These are phyloP conservation scores for Paedocypris sp. DNA, from an alignment of 2,113 vertebrate species.

Conservation along the genomic window DNA sequence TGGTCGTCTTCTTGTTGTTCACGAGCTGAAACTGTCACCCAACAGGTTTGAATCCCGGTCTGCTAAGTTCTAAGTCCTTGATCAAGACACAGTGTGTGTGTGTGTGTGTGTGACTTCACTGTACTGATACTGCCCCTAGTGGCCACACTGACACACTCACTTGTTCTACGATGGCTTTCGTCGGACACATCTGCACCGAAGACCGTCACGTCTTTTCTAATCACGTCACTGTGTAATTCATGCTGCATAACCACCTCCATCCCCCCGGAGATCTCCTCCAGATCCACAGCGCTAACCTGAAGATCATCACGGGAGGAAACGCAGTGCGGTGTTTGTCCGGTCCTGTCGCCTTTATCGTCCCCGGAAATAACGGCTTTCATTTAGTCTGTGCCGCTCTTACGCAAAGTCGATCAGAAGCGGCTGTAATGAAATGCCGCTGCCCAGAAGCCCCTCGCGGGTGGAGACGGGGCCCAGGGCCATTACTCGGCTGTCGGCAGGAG, in stretches of 20 bases:
- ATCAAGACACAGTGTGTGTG: no score
- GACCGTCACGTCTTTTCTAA: constrained; percentile 1
- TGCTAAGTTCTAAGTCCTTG: no score
- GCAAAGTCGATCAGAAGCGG: constrained; percentile 42
- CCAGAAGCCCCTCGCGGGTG: constrained; percentile 38
- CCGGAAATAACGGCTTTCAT: constrained; percentile 38
- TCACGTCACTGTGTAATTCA: constrained; percentile 9
- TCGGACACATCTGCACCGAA: not conserved
- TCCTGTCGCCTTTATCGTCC: constrained; percentile 18
- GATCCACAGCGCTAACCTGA: constrained; percentile 3
- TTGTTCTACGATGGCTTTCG: no score
- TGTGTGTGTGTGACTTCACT: no score
- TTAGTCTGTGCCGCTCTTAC: constrained; percentile 38
- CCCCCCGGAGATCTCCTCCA: constrained; percentile 15
- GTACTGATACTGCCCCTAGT: no score
- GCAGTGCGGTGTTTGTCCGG: constrained; percentile 20
- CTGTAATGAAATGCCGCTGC: constrained; percentile 44
- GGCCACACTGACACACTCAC: no score
- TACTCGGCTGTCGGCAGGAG: constrained; percentile 42
- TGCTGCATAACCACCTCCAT: constrained; percentile 7
- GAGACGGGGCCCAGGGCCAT: constrained; percentile 44
- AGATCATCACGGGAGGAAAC: constrained; percentile 20
- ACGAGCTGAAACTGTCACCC: no score
- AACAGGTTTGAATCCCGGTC: no score
- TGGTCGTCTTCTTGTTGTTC: no score